These are phyloP conservation scores for Enoplosus armatus DNA, from an alignment of 2,797 vertebrate genomes.

Conservation along the genomic window DNA sequence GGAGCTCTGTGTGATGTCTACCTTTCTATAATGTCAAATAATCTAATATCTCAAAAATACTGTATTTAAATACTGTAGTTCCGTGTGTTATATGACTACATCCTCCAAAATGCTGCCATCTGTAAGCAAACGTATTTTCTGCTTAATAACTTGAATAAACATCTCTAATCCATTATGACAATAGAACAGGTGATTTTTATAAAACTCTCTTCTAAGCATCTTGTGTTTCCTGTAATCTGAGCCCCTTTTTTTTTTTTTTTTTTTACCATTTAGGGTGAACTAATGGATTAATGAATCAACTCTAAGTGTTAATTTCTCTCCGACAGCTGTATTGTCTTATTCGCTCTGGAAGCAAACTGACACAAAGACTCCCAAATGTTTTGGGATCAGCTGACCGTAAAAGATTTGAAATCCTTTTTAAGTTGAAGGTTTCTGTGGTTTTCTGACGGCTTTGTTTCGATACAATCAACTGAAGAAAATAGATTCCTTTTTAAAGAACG, in stretches of 20 bases:
- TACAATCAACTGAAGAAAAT: background rate
- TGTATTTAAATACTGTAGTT: no score
- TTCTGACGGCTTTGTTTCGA: background rate
- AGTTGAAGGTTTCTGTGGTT: conserved; percentile 7
- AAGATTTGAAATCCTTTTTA: background rate
- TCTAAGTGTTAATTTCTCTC: background rate
- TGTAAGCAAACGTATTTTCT: background rate
- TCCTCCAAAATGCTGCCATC: background rate
- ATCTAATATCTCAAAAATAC: no score
- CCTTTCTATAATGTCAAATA: background rate
- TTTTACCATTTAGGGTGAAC: no score
- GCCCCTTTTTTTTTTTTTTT: no score
- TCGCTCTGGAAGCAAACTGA: background rate
- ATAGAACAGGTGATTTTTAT: background rate
- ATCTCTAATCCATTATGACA: background rate
- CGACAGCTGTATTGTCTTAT: background rate
- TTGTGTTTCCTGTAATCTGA: background rate
- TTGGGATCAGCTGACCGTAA: background rate
- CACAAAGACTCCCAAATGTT: background rate
- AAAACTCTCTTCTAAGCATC: background rate
- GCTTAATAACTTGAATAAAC: no score
- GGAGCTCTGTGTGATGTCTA: background rate
- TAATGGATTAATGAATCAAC: background rate
- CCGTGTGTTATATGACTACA: background rate
- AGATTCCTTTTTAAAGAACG: conserved; percentile 2